Percentiles rank a stretch among this genome's conserved stretches.
These are phyloP conservation scores for Benthosema pterotum DNA, from an alignment of 2,797 vertebrate genomes.

Conservation along the genomic window DNA sequence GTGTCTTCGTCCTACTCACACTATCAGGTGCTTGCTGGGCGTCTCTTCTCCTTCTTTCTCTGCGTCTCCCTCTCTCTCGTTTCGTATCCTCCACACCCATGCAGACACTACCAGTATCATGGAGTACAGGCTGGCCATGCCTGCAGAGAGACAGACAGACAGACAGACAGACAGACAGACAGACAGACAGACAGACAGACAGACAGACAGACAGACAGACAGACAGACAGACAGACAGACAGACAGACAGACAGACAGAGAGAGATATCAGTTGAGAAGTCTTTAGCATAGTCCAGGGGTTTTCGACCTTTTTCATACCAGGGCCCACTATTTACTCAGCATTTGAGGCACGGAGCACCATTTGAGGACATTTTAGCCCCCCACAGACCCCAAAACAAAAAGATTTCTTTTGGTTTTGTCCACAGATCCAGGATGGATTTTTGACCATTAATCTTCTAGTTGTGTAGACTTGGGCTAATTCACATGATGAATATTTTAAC, in stretches of 20 bases:
- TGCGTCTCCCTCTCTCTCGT: constrained; percentile 64
- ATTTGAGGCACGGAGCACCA: too few species aligned
- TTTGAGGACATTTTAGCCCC: too few species aligned
- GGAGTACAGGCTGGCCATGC: constrained; percentile 84
- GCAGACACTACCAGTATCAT: constrained; percentile 80
- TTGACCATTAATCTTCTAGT: too few species aligned
- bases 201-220: neutral
- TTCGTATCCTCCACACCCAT: constrained; percentile 81
- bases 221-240: neutral
- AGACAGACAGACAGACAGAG: neutral
- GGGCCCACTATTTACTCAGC: too few species aligned
- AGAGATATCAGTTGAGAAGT: neutral
- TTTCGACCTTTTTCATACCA: too few species aligned
- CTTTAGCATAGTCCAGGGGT: too few species aligned
- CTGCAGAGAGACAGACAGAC: constrained; percentile 50
- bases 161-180: neutral
- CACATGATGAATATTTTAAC: too few species aligned
- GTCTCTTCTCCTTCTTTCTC: constrained; percentile 65
- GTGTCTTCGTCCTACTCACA: constrained; percentile 67
- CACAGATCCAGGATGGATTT: too few species aligned
- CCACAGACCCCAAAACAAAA: too few species aligned
- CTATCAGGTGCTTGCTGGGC: constrained; percentile 78
- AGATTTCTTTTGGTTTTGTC: too few species aligned
- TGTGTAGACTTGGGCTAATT: too few species aligned
- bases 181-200: too few species aligned